Evolutionary conservation across 1,140 invertebrate genomes (phyloP).

Genomic region (Asobara japonica): DNA sequence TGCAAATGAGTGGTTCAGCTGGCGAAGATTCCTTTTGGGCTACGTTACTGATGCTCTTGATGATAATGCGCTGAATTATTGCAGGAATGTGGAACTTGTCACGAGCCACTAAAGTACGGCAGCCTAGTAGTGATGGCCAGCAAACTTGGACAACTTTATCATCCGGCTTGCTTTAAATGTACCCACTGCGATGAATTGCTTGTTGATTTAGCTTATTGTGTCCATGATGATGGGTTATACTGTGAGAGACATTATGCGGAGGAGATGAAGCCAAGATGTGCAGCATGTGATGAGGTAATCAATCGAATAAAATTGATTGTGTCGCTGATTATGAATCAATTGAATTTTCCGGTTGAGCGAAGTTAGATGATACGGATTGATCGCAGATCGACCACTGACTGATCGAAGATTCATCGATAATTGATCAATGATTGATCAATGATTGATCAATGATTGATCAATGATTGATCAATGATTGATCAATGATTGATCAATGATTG

Average conservation of each 20-base stretch:
- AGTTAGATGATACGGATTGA: no score
- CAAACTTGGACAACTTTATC: slow-evolving; percentile 80
- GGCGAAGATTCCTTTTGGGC: no score
- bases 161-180: slow-evolving; percentile 90
- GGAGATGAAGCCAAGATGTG: slow-evolving; percentile 89
- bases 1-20: no score
- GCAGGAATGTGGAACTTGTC: slow-evolving; percentile 74
- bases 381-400: no score
- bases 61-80: slow-evolving; percentile 8
- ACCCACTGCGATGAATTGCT: slow-evolving; percentile 85
- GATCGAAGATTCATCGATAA: no score
- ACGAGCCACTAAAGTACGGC: slow-evolving; percentile 70
- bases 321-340: not conserved
- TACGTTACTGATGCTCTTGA: not conserved
- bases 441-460: no score
- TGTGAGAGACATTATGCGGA: slow-evolving; percentile 96
- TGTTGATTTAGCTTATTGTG: slow-evolving; percentile 93
- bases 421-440: no score
- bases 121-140: slow-evolving; percentile 78
- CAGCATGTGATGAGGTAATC: slow-evolving; percentile 93
- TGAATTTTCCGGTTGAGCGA: not conserved
- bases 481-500: no score
- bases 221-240: slow-evolving; percentile 84
- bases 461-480: no score
- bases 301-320: slow-evolving; percentile 17